These are phyloP conservation scores for Montipora efflorescens DNA, from an alignment of 64 coral and sea anemone genomes.

Conservation along the genomic window DNA sequence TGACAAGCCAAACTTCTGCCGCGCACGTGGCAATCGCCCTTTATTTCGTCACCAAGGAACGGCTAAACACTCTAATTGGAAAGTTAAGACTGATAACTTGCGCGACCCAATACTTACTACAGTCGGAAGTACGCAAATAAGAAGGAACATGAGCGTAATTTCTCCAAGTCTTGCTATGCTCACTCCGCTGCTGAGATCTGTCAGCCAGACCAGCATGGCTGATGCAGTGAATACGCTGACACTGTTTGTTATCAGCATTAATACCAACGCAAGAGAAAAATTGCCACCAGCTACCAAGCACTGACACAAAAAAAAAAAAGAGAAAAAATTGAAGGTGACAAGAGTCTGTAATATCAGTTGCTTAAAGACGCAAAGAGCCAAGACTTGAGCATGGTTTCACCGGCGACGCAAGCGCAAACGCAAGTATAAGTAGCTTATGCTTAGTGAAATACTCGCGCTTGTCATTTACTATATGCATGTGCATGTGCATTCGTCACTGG, in stretches of 20 bases:
- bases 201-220: constrained; percentile 78
- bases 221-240: constrained; percentile 71
- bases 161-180: constrained; percentile 58
- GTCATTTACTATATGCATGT: too few relatives aligned
- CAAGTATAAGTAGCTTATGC: too few relatives aligned
- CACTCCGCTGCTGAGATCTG: constrained; percentile 51
- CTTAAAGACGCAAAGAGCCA: too few relatives aligned
- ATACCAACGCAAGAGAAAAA: constrained; percentile 67
- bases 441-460: too few relatives aligned
- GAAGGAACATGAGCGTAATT: constrained; percentile 60
- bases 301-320: background rate
- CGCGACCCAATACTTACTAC: constrained; percentile 59
- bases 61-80: too few relatives aligned
- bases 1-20: too few relatives aligned
- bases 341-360: background rate
- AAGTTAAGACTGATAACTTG: too few relatives aligned
- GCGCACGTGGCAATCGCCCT: too few relatives aligned
- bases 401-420: too few relatives aligned
- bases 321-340: background rate
- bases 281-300: constrained; percentile 83
- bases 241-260: constrained; percentile 88
- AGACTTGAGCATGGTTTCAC: too few relatives aligned
- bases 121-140: constrained; percentile 63
- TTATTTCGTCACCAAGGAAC: too few relatives aligned
- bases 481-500: too few relatives aligned